Conservation (phyloP, 64 coral and sea anemone species). For the Stylophora pistillata region DNA sequence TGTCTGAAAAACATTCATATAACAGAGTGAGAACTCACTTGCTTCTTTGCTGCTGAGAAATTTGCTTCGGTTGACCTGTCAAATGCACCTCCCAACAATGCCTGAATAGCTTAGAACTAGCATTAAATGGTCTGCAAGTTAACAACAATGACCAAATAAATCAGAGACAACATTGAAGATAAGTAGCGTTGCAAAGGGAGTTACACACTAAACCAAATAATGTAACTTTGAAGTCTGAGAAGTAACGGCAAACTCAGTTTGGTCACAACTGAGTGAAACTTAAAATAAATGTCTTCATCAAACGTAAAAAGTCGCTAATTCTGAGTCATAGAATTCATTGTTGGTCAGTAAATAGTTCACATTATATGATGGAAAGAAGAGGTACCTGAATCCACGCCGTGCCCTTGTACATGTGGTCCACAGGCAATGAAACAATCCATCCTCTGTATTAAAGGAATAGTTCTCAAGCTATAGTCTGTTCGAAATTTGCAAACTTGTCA, state of each 20-base stretch:
- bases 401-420: constrained; percentile 66
- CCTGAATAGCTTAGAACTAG: constrained; percentile 89
- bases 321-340: not conserved
- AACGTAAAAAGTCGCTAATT: too few relatives aligned
- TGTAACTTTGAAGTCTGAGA: too few relatives aligned
- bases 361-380: too few relatives aligned
- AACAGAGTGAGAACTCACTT: constrained; percentile 68
- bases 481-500: too few relatives aligned
- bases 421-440: constrained; percentile 72
- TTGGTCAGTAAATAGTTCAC: not conserved
- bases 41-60: constrained; percentile 86
- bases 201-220: too few relatives aligned
- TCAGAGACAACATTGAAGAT: not conserved
- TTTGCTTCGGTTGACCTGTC: constrained; percentile 72
- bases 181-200: too few relatives aligned
- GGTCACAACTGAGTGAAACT: too few relatives aligned
- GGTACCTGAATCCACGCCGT: constrained; percentile 59
- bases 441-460: constrained; percentile 29
- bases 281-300: too few relatives aligned
- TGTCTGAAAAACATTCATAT: too few relatives aligned
- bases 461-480: not conserved
- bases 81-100: constrained; percentile 94
- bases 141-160: not conserved
- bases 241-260: too few relatives aligned
- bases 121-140: constrained; percentile 75